Base-by-base conservation (phyloP, 2,888 invertebrate genomes). In the Marronus borbonicus region DNA sequence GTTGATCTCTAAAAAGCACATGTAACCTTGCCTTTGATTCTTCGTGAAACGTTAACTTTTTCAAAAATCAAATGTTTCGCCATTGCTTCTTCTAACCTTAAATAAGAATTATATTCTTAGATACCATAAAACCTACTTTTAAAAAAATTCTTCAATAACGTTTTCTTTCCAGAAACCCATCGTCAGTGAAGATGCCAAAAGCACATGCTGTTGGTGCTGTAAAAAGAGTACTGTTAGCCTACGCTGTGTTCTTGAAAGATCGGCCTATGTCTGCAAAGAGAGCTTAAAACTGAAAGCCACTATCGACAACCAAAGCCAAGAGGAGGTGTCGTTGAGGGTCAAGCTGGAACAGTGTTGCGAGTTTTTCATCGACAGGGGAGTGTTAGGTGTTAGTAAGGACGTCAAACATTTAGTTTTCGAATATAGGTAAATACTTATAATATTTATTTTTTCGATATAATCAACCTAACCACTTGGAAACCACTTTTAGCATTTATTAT, bases 261-360 rank as follows among this genome's bases (percentile, higher is more conserved):
- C 93, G 7, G 94, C 94, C 20, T 95, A 94, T 86, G 94, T 94
- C 70, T 93, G 93, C 85, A 93, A 93, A 7, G 94, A 94, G 87
- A 92, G 92, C 82, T 90, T 94, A 80, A 91, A 93, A 84, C 87
- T 94, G 66, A 92, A 92, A 85, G 92, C 93, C 44, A 92, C 93
- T 80, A 92, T 95, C 77, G 93, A 94, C 88, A 94, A 94, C 89
- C 93, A 93, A 85, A 84, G 87, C 14, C 86, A 86, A 44, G 87
- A 88, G 39, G 88, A 88, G 80, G 88, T 89, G 2, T 83, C 83
- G 68, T 81, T 88, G 55, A 81, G 86, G 60, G 87, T 88, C 17
- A 85, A 86, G 49, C 80, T 88, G 62, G 87, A 89, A 66, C 90
- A 95, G 92, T 92, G 93, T 85, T 93, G 94, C 78, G 94, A 94